Percentiles rank a stretch among this genome's conserved stretches.
These are phyloP conservation scores for Callaeas wilsoni DNA, from an alignment of 2,113 vertebrate genomes.

Conservation along the genomic window DNA sequence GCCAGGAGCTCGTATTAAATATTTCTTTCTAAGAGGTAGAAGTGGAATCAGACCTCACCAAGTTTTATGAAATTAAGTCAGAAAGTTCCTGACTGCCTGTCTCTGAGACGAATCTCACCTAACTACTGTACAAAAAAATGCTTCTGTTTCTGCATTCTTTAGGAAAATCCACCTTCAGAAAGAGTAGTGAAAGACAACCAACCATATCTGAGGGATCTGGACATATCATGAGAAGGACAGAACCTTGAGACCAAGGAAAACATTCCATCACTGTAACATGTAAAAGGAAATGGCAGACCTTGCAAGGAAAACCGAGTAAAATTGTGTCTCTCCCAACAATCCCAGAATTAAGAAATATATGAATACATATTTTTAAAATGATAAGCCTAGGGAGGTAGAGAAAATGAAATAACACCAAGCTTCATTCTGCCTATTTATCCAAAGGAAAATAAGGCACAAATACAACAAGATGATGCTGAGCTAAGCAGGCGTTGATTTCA, in stretches of 20 bases:
- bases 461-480: neutral
- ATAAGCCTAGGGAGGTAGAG: neutral
- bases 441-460: neutral
- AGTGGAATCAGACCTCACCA: neutral
- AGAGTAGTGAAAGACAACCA: neutral
- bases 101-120: neutral
- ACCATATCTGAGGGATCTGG: neutral
- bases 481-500: neutral
- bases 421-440: neutral
- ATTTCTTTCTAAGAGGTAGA: neutral
- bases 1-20: neutral
- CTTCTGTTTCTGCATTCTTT: neutral
- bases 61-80: neutral
- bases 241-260: neutral
- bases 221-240: neutral
- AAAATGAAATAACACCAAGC: neutral
- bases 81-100: neutral
- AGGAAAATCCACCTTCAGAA: neutral
- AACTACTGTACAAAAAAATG: neutral
- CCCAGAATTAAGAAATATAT: neutral
- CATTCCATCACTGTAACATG: neutral
- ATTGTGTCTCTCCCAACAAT: neutral
- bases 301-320: neutral
- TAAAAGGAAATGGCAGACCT: neutral
- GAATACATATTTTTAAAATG: rapidly evolving